Base-by-base conservation (phyloP, 1,140 invertebrate genomes). In the Sminthurinus signatus region DNA sequence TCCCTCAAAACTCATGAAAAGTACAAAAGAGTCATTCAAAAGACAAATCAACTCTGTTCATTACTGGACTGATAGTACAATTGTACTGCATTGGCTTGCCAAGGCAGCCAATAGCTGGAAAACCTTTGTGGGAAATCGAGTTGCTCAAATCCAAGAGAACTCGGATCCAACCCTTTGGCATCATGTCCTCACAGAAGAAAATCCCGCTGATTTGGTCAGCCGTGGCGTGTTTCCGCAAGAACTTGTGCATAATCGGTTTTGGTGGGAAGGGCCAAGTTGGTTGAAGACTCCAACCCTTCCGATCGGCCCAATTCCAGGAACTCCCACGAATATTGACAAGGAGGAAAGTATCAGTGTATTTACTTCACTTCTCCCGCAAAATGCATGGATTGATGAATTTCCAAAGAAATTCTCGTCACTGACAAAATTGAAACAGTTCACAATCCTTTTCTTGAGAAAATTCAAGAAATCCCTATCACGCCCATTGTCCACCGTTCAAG, bases 31-130 rank as follows among this genome's bases (percentile, higher is more conserved):
- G 39, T 42, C 39, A 42, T n/a, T 42, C 10, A 42, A 42, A 10
- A 12, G 10, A n/a, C 10, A 42, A 42, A 12, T 42, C 39, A 42
- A n/a, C n/a, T 42, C 39, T 10, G 39, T 63, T 57, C 19, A 12
- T 48, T 73, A 64, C 51, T 76, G 74, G 73, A 67, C 69, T 19
- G 75, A 76, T 51, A 75, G 73, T 0, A 65, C 69, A 0, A 73
- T 73, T 1, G 70, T 71, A 4, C 51, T 76, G 28, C 42, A 44
- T 12, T 75, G 75, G 73, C 68, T 76, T 1, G 57, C 58, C 39
- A 17, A 42, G n/a, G 60, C 64, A 2, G 61, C 67, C 21, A 39
- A n/a, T 12, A 15, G 25, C 14, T 72, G 71, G 71, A 54, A n/a
- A 28, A 59, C 61, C 2, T 72, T 72, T 55, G 70, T 72, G 5